These are phyloP conservation scores for Phyllostomus hastatus DNA, from an alignment of 2,113 vertebrate species.

Conservation along the genomic window DNA sequence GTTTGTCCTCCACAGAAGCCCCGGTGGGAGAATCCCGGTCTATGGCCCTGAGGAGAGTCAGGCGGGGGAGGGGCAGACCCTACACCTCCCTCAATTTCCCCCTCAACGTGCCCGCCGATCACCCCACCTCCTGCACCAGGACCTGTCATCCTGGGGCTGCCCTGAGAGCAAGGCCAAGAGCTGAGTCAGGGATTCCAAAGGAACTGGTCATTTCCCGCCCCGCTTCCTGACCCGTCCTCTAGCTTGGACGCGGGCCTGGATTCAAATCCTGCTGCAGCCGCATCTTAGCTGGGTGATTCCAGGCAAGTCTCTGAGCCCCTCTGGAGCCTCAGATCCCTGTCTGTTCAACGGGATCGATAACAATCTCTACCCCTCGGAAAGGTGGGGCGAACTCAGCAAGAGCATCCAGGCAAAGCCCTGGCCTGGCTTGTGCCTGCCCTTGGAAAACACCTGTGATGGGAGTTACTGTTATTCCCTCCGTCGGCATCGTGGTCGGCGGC, in stretches of 20 bases:
- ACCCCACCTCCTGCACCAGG: neutral
- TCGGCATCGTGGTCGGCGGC: rapidly evolving
- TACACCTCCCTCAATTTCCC: neutral
- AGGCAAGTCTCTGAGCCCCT: neutral
- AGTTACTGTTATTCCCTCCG: neutral
- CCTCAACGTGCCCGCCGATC: neutral
- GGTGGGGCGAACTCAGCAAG: rapidly evolving
- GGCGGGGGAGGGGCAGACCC: neutral
- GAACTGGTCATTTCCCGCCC: conserved; percentile 66
- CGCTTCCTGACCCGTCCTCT: conserved; percentile 35
- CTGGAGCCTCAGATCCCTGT: neutral
- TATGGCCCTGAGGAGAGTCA: rapidly evolving
- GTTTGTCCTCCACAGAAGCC: neutral
- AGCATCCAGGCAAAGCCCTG: rapidly evolving
- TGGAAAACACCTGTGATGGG: rapidly evolving
- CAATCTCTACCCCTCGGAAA: neutral
- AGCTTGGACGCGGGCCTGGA: neutral
- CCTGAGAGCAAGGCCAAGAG: conserved; percentile 37
- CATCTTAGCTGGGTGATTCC: neutral
- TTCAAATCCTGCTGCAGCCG: neutral
- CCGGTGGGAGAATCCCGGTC: neutral
- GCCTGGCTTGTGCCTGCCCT: neutral
- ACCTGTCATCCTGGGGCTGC: conserved; percentile 29
- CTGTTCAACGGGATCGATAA: neutral
- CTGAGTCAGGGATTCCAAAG: conserved; percentile 76